phyloP scores from a whole-genome alignment of 2,888 invertebrate genomes.

The Chalcis sispes region DNA sequence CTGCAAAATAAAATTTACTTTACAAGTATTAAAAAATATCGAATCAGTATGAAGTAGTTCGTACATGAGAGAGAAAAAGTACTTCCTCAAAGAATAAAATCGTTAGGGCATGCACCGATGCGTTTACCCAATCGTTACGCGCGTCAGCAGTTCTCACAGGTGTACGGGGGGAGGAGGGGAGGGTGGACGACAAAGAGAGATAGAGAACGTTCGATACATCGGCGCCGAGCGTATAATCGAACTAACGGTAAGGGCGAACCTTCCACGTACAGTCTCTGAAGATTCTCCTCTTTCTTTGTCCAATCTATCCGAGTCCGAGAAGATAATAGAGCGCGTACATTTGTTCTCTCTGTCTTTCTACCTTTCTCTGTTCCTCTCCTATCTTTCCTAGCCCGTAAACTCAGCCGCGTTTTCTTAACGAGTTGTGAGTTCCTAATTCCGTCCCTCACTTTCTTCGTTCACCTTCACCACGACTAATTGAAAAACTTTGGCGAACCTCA shows the following conservation, averaged over 20 bases:
- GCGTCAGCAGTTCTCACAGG: background rate
- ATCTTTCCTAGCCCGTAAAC: slow-evolving; percentile 22
- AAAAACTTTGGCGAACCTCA: slow-evolving; percentile 49
- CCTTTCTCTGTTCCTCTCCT: background rate
- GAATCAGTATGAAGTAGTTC: too few relatives aligned
- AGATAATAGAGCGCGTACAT: slow-evolving; percentile 30
- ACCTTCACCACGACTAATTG: slow-evolving; percentile 49
- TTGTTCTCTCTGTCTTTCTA: background rate
- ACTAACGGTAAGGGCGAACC: slow-evolving; percentile 49
- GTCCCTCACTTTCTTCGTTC: background rate
- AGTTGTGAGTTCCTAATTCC: too few relatives aligned
- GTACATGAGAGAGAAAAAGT: too few relatives aligned
- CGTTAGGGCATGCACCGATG: slow-evolving; percentile 33
- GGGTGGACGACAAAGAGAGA: too few relatives aligned
- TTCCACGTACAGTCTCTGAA: background rate
- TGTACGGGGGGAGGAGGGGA: too few relatives aligned
- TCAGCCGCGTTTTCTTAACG: background rate
- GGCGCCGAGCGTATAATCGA: slow-evolving; percentile 59
- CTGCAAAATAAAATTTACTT: too few relatives aligned
- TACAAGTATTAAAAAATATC: too few relatives aligned
- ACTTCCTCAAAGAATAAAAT: too few relatives aligned
- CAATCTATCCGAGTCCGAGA: slow-evolving; percentile 26
- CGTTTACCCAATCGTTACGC: slow-evolving; percentile 36
- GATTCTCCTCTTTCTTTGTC: background rate
- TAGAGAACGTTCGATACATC: slow-evolving; percentile 13